These are phyloP conservation scores for Pristionchus mayeri DNA, from an alignment of 2,888 invertebrate genomes.

Conservation along the genomic window DNA sequence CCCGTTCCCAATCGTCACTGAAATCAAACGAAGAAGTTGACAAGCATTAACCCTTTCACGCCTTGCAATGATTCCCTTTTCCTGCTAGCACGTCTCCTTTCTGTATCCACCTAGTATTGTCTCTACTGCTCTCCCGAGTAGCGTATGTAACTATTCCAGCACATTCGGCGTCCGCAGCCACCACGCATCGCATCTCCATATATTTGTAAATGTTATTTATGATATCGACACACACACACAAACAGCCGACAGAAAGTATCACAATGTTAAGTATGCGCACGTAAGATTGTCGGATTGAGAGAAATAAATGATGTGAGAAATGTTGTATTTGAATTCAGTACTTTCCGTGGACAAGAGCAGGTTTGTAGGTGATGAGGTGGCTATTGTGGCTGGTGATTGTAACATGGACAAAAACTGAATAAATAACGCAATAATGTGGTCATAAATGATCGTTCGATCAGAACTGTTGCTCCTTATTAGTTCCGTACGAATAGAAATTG, in stretches of 20 bases:
- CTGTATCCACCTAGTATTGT: slow-evolving; percentile 44
- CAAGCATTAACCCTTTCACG: slow-evolving; percentile 18
- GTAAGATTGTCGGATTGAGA: slow-evolving; percentile 22
- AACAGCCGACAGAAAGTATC: background rate
- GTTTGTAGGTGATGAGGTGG: background rate
- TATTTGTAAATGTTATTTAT: slow-evolving; percentile 13
- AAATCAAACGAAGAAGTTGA: slow-evolving; percentile 62
- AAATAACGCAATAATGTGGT: no score
- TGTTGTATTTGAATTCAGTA: background rate
- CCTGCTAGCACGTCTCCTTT: slow-evolving; percentile 39
- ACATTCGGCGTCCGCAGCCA: slow-evolving; percentile 27
- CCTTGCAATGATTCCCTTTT: slow-evolving; percentile 38
- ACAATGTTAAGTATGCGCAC: background rate
- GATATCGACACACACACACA: background rate
- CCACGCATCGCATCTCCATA: background rate
- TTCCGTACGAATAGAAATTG: slow-evolving; percentile 11
- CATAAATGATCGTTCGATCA: slow-evolving; percentile 7
- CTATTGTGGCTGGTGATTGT: slow-evolving; percentile 24
- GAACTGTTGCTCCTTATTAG: slow-evolving; percentile 24
- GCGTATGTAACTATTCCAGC: slow-evolving; percentile 9
- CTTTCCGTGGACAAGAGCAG: background rate
- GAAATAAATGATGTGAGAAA: slow-evolving; percentile 7
- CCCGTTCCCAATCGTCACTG: slow-evolving; percentile 69
- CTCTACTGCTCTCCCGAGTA: slow-evolving; percentile 21
- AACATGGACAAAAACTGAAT: no score